Evolutionary conservation across 1,140 invertebrate genomes (phyloP), one percentile per base, ranked within the genome.

Genomic region (Magallana gigas): DNA sequence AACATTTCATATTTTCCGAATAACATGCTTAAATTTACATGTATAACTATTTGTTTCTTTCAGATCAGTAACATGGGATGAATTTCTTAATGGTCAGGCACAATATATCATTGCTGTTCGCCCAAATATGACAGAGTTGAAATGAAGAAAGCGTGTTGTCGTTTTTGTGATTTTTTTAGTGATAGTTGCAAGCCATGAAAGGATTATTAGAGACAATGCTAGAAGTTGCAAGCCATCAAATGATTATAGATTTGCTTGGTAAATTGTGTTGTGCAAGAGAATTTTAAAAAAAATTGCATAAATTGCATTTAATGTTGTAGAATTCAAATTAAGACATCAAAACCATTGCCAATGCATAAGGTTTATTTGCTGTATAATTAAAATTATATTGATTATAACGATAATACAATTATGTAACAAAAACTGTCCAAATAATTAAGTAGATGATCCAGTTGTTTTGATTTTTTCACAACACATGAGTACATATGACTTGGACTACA

Each of bases 351-450:
- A 76, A 23, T 76, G 23, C 23, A 76, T 76, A 11, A 29, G 68
- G 23, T 76, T 76, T 76, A 76, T 76, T 76, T 76, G 68, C 68
- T 29, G 29, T 9, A 76, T 76, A 29, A 76, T 76, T 76, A 76
- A 36, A 12, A 29, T 76, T 29, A 76, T 18, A 76, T 9, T 7
- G 12, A 29, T 76, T 29, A 76, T 18, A 76, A 3, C 1, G 6
- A 76, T 76, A 76, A 18, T 29, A 48, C 36, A 48, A 48, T 48
- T 48, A 48, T 48, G 36, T 48, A 76, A 76, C 68, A 76, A 76
- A 76, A 76, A 76, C 68, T 29, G 14, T 62, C 60, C 60, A 16
- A 12, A 48, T 48, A 11, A 18, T 76, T 76, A 76, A 76, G 68
- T 76, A 76, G 18, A 23, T 71, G 36, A 71, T 29, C 12, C 18